phyloP scores from a whole-genome alignment of 2,113 vertebrate genomes.

The Daubentonia madagascariensis region DNA sequence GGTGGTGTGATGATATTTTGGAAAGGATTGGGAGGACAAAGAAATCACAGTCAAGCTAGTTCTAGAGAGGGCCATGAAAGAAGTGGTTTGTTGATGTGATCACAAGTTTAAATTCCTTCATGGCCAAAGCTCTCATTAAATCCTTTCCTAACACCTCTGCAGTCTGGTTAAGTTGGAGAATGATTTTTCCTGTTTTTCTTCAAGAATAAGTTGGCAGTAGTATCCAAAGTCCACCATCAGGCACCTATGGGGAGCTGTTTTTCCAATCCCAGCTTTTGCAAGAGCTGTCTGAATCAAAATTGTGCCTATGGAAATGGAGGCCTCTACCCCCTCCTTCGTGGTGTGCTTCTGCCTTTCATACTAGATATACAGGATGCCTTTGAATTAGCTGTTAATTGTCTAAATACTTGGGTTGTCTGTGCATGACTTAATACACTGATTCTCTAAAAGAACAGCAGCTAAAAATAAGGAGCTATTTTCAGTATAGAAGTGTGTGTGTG shows the following conservation, averaged over 20 bases:
- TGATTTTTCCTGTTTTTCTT: background rate
- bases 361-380: background rate
- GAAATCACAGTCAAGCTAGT: background rate
- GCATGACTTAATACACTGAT: constrained; percentile 20
- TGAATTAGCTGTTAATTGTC: background rate
- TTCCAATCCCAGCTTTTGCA: constrained; percentile 19
- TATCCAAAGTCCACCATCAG: background rate
- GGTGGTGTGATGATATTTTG: background rate
- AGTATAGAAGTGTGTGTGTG: background rate
- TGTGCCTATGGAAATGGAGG: background rate
- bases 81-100: background rate
- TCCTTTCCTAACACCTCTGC: background rate
- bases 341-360: background rate
- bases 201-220: background rate
- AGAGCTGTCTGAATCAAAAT: background rate
- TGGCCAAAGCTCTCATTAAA: background rate
- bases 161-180: background rate
- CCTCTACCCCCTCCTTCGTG: background rate
- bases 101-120: background rate
- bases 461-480: constrained; percentile 26
- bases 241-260: background rate
- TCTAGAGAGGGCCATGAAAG: background rate
- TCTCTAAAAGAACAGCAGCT: constrained; percentile 44
- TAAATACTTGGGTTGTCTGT: background rate
- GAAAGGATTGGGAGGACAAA: background rate